A percentile compares a stretch with the other conserved stretches of the same genome.
These are phyloP conservation scores for Callipepla californica DNA, from an alignment of 2,113 vertebrate species.

Conservation along the genomic window DNA sequence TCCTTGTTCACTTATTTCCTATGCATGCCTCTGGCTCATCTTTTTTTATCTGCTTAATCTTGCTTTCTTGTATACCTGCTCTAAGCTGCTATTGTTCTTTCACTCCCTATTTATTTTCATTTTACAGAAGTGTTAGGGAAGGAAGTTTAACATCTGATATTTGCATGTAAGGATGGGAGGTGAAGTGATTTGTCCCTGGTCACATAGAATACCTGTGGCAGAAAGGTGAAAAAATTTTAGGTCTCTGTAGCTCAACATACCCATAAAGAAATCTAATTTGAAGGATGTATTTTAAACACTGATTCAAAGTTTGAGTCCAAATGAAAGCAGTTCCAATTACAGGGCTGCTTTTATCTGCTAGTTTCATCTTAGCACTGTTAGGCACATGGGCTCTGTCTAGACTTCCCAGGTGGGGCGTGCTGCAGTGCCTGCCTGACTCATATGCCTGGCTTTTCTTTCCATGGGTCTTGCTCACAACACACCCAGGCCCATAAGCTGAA, in stretches of 20 bases:
- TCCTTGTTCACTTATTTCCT: not conserved
- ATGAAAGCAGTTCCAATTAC: constrained; percentile 42
- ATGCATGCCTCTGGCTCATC: not conserved
- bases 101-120: not conserved
- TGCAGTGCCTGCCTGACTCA: not conserved
- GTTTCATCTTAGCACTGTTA: not conserved
- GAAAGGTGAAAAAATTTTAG: constrained; percentile 33
- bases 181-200: constrained; percentile 34
- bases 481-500: not conserved
- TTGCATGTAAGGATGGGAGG: constrained; percentile 17
- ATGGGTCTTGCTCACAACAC: not conserved
- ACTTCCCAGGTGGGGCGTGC: constrained; percentile 28
- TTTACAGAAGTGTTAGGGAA: not conserved
- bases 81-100: not conserved
- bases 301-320: constrained; percentile 31
- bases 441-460: not conserved
- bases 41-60: not conserved
- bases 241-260: constrained; percentile 11
- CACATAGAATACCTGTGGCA: not conserved
- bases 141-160: not conserved
- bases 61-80: not conserved
- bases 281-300: constrained; percentile 27
- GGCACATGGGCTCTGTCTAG: constrained; percentile 24
- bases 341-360: constrained; percentile 44
- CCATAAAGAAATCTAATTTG: constrained; percentile 24